Conservation (phyloP, 2,113 vertebrate genomes). For the Actenoides lindsayi region DNA sequence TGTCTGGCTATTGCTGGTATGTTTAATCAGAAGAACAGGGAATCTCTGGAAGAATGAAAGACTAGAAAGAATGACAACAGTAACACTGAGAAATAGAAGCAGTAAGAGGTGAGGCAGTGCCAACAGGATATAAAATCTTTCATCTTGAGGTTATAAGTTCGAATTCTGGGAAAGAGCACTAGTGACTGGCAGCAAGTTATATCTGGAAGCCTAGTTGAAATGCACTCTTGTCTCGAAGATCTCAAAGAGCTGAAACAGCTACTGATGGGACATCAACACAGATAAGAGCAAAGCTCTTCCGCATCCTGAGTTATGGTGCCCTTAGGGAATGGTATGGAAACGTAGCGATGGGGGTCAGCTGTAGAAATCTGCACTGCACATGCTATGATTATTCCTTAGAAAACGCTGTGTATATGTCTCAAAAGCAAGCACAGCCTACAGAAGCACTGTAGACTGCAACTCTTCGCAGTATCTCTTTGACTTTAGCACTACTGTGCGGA, state of each 20-base stretch:
- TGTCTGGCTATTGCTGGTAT: neutral
- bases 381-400: neutral
- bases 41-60: neutral
- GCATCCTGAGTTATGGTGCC: neutral
- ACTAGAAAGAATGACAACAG: neutral
- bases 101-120: neutral
- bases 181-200: neutral
- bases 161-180: neutral
- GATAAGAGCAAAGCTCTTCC: neutral
- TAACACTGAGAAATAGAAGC: neutral
- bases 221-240: neutral
- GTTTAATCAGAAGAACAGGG: neutral
- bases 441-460: neutral
- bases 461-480: neutral
- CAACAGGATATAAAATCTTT: neutral
- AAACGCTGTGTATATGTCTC: rapidly evolving
- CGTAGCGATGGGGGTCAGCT: neutral
- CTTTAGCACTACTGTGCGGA: neutral
- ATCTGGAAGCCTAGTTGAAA: neutral
- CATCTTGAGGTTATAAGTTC: neutral
- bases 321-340: neutral
- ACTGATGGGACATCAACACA: neutral
- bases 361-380: neutral
- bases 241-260: neutral
- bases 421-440: neutral